Evolutionary conservation across 2,888 invertebrate species (phyloP), one percentile per base, ranked within the genome.

Genomic region (Marasmarcha lunaedactyla): DNA sequence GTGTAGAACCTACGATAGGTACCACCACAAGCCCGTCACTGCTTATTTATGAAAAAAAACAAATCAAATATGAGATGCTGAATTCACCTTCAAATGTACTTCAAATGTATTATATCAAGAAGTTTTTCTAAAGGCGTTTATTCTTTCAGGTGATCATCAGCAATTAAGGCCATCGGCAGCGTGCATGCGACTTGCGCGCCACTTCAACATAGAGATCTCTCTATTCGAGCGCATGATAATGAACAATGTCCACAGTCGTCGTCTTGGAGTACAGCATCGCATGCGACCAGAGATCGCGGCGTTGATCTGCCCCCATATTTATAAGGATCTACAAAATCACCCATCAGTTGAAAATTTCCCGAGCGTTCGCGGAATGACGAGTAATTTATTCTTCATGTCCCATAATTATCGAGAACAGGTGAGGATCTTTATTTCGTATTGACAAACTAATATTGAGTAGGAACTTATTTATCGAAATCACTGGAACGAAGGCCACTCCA

Each of bases 201-300:
- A 86, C 37, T 91, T 83, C 62, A 83, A 89, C 39, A 73, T 93
- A 40, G 90, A 93, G 46, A 81, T 93, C 20, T 94, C 94, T 0
- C 72, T 95, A 38, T 94, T 94, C 68, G 94, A 95, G 65, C 85
- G 94, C 30, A 87, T 94, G 86, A 85, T 94, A 13, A 83, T 73
- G 15, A 90, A 91, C 57, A 84, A 86, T 1, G 70, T 90, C 12
- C 85, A 87, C 40, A 88, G 85, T 49, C 76, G 85, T n/a, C 73
- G 79, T 5, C 69, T 93, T 10, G 67, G 79, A 44, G 85, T 87
- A 5, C 95, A 95, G 61, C 92, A 93, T 64, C 85, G 94, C 43
- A 94, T 94, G 93, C 84, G 91, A 11, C 89, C 91, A 1, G 72
- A 76, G 46, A 49, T 76, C 54, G 57, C 74, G 48, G 63, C 68